Conservation (phyloP, 2,113 vertebrate genomes). For the Limanda limanda region DNA sequence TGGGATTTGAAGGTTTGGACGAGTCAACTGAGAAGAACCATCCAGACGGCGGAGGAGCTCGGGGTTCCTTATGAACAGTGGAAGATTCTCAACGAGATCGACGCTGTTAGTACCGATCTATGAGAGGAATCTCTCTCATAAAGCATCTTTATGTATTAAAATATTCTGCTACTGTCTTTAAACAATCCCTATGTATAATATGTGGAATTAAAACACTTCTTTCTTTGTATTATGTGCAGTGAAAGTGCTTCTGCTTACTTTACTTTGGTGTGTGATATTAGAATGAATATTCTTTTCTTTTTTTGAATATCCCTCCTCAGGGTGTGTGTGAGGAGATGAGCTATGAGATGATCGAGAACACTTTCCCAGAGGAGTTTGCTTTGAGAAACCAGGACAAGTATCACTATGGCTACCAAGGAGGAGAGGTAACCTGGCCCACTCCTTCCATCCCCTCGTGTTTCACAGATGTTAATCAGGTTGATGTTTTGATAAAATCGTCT, state of each 20-base stretch:
- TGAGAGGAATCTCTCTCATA: no score
- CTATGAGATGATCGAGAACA: slow-evolving; percentile 91
- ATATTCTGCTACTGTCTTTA: no score
- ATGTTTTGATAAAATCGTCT: background rate
- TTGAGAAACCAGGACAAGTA: slow-evolving; percentile 97
- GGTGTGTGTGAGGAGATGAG: slow-evolving; percentile 98
- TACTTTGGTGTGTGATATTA: no score
- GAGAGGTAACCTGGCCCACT: slow-evolving; percentile 85
- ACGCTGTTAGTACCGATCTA: slow-evolving; percentile 93
- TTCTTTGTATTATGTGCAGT: background rate
- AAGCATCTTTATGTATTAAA: no score
- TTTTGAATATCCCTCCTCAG: slow-evolving; percentile 70
- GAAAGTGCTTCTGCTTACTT: background rate
- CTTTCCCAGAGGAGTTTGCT: slow-evolving; percentile 94
- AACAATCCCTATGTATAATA: no score
- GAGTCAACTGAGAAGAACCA: slow-evolving; percentile 95
- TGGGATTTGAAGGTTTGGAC: slow-evolving; percentile 97
- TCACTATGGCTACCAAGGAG: slow-evolving; percentile 97
- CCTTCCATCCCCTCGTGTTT: background rate
- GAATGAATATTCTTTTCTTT: background rate
- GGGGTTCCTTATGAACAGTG: slow-evolving; percentile 95
- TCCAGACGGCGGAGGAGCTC: slow-evolving; percentile 94
- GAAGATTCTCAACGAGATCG: slow-evolving; percentile 98
- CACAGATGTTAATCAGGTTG: no score
- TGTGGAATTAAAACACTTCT: no score